These are phyloP conservation scores for Podocnemis expansa DNA, from an alignment of 2,113 vertebrate genomes.

Conservation along the genomic window DNA sequence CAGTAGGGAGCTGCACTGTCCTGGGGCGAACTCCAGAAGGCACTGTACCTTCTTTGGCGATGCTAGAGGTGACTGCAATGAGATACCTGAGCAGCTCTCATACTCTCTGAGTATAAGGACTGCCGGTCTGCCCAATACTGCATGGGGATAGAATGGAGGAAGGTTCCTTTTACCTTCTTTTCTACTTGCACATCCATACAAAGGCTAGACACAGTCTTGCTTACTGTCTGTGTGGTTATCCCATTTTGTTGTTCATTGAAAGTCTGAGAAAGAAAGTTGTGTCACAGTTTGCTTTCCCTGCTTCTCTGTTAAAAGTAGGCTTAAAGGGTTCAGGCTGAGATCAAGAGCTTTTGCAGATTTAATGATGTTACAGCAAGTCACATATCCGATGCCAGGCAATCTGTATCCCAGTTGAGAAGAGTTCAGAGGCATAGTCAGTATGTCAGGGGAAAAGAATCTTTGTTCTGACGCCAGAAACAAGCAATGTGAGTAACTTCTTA, in stretches of 20 bases:
- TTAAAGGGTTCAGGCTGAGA: slow-evolving; percentile 26
- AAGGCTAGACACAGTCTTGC: not conserved
- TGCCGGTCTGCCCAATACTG: not conserved
- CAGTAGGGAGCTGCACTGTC: not conserved
- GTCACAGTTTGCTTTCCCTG: not conserved
- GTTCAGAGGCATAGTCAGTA: slow-evolving; percentile 44
- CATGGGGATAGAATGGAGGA: not conserved
- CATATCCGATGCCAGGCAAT: slow-evolving; percentile 31
- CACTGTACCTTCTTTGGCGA: not conserved
- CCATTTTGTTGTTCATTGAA: not conserved
- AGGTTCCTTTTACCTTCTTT: not conserved
- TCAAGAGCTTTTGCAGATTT: slow-evolving; percentile 52
- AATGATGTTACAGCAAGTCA: slow-evolving; percentile 33
- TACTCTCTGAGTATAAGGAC: not conserved
- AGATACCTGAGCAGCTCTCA: not conserved
- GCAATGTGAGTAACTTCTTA: slow-evolving; percentile 61
- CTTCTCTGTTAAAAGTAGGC: not conserved
- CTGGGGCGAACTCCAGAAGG: not conserved
- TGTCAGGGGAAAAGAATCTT: slow-evolving; percentile 47
- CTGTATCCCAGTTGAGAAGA: slow-evolving; percentile 24
- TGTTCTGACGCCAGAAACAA: slow-evolving; percentile 28
- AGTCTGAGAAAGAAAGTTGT: not conserved
- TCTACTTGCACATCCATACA: not conserved
- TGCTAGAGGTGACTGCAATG: not conserved
- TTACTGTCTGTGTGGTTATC: not conserved